A percentile compares a stretch with the other conserved stretches of the same genome.
Evolutionary conservation across 64 coral and sea anemone genomes (phyloP).

Genomic region (Dendrophyllia cribrosa): DNA sequence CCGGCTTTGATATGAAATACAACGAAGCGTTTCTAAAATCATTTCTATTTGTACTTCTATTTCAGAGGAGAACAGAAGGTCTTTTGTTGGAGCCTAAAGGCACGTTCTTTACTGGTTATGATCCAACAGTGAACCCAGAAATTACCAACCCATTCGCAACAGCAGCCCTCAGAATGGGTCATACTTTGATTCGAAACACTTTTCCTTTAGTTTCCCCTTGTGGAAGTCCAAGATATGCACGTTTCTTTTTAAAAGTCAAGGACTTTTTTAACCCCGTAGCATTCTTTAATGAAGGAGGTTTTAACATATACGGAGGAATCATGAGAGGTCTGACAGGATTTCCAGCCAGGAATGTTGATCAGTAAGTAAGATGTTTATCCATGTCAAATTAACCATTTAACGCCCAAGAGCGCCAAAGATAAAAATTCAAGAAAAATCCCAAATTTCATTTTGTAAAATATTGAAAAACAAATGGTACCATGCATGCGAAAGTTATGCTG

Average conservation of each 20-base stretch:
- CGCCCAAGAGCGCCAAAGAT: too few species aligned
- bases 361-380: neutral
- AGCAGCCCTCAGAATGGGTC: constrained; percentile 66
- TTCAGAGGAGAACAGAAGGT: neutral
- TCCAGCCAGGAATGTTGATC: neutral
- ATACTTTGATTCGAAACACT: constrained; percentile 35
- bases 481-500: too few species aligned
- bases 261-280: neutral
- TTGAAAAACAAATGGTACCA: too few species aligned
- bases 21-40: too few species aligned
- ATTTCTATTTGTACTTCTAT: neutral
- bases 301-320: neutral
- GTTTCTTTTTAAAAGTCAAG: neutral
- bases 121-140: neutral
- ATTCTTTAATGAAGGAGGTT: neutral
- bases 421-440: too few species aligned
- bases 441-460: too few species aligned
- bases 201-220: neutral
- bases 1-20: too few species aligned
- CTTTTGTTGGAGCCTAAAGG: neutral
- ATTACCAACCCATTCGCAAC: constrained; percentile 54
- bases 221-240: neutral
- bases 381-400: neutral
- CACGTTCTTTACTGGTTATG: neutral
- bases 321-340: neutral